Evolutionary conservation across 2,113 vertebrate species (phyloP), one percentile per base, ranked within the genome.

Genomic region (Spea multiplicata): DNA sequence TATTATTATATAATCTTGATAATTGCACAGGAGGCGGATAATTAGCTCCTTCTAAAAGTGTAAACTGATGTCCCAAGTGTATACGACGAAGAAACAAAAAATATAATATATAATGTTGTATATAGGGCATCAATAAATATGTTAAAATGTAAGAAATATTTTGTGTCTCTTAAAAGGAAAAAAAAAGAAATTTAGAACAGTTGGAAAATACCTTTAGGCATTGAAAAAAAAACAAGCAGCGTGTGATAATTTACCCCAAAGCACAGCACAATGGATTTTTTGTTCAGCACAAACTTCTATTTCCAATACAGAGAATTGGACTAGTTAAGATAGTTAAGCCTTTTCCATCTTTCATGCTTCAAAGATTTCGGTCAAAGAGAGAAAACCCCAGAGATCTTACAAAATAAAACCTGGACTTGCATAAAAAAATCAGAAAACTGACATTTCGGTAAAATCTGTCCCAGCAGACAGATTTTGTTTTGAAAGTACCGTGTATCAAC

Each of bases 211-310:
- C 48, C 62, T 76, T 46, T 12, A 67, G 65, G 62, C 74, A 55
- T 57, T 76, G 74, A 66, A 30, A 68, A 76, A n/a, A 67, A 59
- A 13, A 75, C 50, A 74, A 64, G 65, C 74, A 67, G 50, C 9
- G 55, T 59, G 74, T 67, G 65, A 76, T 76, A 44, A 76, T 76
- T 76, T 76, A 47, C 30, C 52, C 16, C n/a, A 76, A 57, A 76
- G 17, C 30, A 57, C 45, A 68, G 62, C 65, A 57, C 74, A 76
- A 52, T 76, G 65, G 74, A 52, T 13, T 76, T 30, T 48, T 67
- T 44, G 46, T 44, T 47, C 44, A 76, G 68, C 50, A 76, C 50
- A 57, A 9, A 75, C 64, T 76, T 55, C 62, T 55, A 59, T 57
- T 64, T 47, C 44, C 14, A 17, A 50, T 46, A 67, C 62, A 57